Percentiles rank a stretch among this genome's conserved stretches.
These are phyloP conservation scores for Platycercus adscitus DNA, from an alignment of 2,113 vertebrate species.

Conservation along the genomic window DNA sequence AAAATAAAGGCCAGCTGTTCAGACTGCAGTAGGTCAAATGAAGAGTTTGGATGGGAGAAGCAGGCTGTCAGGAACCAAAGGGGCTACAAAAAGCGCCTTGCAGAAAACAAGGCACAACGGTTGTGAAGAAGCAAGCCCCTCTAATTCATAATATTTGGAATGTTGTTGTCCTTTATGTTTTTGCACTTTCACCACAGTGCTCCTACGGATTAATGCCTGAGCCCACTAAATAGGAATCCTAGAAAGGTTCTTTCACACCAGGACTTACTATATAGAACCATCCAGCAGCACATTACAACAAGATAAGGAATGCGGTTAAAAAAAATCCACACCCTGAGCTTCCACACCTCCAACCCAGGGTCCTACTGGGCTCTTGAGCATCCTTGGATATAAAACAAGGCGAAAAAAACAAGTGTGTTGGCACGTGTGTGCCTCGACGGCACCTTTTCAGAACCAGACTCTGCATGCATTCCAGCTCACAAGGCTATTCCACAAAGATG, in stretches of 20 bases:
- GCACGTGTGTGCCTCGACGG: slow-evolving; percentile 28
- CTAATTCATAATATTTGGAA: background rate
- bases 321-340: background rate
- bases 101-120: background rate
- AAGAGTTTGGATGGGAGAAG: background rate
- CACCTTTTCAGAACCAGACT: slow-evolving; percentile 37
- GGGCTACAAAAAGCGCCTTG: background rate
- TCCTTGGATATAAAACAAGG: slow-evolving; percentile 13
- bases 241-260: background rate
- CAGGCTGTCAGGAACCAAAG: background rate
- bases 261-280: background rate
- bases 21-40: background rate
- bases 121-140: background rate
- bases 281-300: background rate
- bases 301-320: background rate
- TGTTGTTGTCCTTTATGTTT: background rate
- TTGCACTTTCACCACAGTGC: background rate
- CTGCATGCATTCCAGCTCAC: slow-evolving; percentile 5
- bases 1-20: background rate
- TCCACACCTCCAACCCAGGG: background rate
- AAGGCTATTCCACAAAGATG: background rate
- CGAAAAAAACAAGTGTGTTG: background rate
- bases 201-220: background rate
- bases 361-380: background rate
- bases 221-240: background rate